Evolutionary conservation across 2,888 invertebrate species (phyloP).

Genomic region (Ditula angustiorana): DNA sequence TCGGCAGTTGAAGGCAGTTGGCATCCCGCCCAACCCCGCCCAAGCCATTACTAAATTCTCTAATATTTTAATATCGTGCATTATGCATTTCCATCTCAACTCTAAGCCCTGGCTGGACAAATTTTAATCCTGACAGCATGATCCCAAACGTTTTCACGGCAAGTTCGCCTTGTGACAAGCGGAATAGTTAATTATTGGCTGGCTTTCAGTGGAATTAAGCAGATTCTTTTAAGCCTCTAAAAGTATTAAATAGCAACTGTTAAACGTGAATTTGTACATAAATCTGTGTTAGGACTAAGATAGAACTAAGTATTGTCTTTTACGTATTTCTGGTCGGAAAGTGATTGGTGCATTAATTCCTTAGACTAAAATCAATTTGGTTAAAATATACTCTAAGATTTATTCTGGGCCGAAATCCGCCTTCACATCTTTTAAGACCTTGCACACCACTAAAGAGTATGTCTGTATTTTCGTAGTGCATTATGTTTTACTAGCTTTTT

Average conservation of each 20-base stretch:
- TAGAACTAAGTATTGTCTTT: no score
- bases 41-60: slow-evolving; percentile 66
- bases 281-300: no score
- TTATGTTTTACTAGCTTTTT: no score
- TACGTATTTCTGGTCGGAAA: no score
- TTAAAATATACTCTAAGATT: no score
- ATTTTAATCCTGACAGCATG: slow-evolving; percentile 58
- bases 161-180: slow-evolving; percentile 11
- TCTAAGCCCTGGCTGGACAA: slow-evolving; percentile 53
- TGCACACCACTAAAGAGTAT: no score
- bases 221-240: not conserved
- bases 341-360: no score
- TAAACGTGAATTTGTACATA: no score
- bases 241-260: not conserved
- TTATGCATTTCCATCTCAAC: slow-evolving; percentile 67
- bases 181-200: slow-evolving; percentile 15
- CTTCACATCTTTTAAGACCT: no score
- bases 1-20: slow-evolving; percentile 55
- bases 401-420: no score
- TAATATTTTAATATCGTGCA: slow-evolving; percentile 76
- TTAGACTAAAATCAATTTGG: no score
- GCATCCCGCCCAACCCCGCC: slow-evolving; percentile 46
- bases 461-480: no score
- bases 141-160: slow-evolving; percentile 45
- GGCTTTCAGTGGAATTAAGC: slow-evolving; percentile 4